phyloP scores from a whole-genome alignment of 2,113 vertebrate genomes.

The Chaetorhynchus papuensis region DNA sequence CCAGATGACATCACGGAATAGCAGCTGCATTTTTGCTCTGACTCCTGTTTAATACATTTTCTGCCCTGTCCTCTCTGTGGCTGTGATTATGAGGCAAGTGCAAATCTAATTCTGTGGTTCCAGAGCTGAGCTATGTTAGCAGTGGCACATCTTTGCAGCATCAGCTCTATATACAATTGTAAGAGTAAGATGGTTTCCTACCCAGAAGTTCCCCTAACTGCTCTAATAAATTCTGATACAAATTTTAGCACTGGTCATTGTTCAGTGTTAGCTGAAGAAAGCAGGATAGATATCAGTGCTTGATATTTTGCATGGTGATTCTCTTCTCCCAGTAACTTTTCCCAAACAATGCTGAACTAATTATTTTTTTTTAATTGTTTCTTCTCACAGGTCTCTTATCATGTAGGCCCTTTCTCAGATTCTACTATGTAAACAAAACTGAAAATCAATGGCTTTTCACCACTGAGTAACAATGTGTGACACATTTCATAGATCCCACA shows the following conservation, averaged over 20 bases:
- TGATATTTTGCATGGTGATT: not conserved
- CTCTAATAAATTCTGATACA: not conserved
- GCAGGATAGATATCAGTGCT: not conserved
- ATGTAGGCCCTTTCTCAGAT: not conserved
- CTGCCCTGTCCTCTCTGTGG: not conserved
- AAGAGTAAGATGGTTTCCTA: not conserved
- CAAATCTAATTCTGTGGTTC: not conserved
- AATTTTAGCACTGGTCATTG: not conserved
- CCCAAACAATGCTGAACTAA: not conserved
- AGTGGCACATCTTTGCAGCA: not conserved
- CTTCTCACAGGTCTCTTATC: not conserved
- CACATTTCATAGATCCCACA: not conserved
- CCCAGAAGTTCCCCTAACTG: not conserved
- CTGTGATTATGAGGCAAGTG: not conserved
- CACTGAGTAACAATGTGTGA: not conserved
- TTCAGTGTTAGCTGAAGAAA: not conserved
- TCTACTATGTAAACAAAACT: not conserved
- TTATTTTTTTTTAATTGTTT: not conserved
- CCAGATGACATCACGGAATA: not conserved
- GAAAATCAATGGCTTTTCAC: not conserved
- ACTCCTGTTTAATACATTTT: not conserved
- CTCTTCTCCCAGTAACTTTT: not conserved
- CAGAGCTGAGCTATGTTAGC: not conserved
- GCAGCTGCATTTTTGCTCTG: not conserved
- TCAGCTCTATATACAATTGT: not conserved